Conservation (phyloP, 2,888 invertebrate genomes). For the Mesorhabditis sp. region DNA sequence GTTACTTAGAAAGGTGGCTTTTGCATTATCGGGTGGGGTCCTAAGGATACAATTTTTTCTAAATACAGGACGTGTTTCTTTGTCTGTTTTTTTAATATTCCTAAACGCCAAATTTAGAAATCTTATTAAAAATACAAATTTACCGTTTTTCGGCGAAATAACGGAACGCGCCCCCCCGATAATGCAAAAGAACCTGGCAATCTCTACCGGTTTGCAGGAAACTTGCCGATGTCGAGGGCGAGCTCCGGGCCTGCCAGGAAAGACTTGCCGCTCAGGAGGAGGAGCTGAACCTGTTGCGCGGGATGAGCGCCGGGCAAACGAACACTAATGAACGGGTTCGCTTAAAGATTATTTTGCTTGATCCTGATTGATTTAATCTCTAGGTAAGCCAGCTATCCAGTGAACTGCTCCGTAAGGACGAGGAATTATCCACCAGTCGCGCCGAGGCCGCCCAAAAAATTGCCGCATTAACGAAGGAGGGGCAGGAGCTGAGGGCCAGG, state of each 20-base stretch:
- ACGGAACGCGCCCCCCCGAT: too few relatives aligned
- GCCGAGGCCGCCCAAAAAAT: not conserved
- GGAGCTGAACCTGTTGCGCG: conserved; percentile 30
- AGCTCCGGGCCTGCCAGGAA: conserved; percentile 18
- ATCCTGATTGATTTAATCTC: not conserved
- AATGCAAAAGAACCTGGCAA: too few relatives aligned
- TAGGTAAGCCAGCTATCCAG: not conserved
- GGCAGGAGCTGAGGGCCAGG: not conserved
- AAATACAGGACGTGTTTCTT: not conserved
- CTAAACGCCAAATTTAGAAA: too few relatives aligned
- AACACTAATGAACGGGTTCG: not conserved
- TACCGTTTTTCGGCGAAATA: too few relatives aligned
- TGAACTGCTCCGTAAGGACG: not conserved
- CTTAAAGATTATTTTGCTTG: not conserved
- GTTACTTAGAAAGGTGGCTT: not conserved
- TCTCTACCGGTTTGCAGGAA: conserved; percentile 13
- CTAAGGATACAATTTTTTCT: not conserved
- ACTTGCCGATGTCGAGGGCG: conserved; percentile 16
- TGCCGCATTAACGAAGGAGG: not conserved
- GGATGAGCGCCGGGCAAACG: conserved; percentile 3
- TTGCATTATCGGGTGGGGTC: not conserved
- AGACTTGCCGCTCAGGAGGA: conserved; percentile 27
- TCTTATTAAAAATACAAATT: too few relatives aligned
- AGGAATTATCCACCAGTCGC: not conserved
- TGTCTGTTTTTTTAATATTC: too few relatives aligned